phyloP scores from a whole-genome alignment of 2,888 invertebrate species.

The Petrolisthes manimaculis region DNA sequence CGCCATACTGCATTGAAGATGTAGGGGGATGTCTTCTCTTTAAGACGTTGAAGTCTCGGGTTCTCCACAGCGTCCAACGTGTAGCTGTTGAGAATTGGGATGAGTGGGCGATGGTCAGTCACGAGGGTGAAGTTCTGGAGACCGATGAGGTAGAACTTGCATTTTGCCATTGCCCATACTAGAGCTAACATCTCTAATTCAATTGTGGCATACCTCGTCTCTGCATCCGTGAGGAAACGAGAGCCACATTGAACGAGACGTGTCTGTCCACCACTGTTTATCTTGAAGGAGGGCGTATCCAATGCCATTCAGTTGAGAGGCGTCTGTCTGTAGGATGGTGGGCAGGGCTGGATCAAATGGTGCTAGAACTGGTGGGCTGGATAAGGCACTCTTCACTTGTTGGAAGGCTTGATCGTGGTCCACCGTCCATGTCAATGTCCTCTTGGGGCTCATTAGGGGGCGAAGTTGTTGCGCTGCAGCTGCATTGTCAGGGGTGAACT shows the following conservation, averaged over 20 bases:
- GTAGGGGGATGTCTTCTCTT: conserved; percentile 13
- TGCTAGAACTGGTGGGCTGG: background rate
- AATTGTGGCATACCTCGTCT: conserved; percentile 12
- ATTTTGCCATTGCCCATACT: conserved; percentile 42
- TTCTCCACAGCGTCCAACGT: conserved; percentile 42
- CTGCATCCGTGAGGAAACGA: background rate
- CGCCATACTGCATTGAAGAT: conserved; percentile 34
- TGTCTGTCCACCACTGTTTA: too few relatives aligned
- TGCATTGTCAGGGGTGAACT: background rate
- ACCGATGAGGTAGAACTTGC: conserved; percentile 24
- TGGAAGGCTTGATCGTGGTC: background rate
- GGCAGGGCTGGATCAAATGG: background rate
- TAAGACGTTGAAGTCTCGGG: conserved; percentile 32
- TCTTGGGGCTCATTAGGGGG: background rate
- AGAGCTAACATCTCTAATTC: conserved; percentile 55
- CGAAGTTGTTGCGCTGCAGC: too few relatives aligned
- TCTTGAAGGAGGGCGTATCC: conserved; percentile 11
- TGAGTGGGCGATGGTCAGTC: conserved; percentile 39
- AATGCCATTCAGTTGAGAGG: background rate
- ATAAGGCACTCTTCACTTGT: background rate
- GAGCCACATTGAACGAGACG: too few relatives aligned
- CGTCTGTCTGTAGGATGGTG: background rate
- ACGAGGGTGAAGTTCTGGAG: conserved; percentile 26
- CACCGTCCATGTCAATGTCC: background rate
- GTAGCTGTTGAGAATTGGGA: conserved; percentile 33